These are phyloP conservation scores for Enteromius viviparus DNA, from an alignment of 2,797 vertebrate species.

Conservation along the genomic window DNA sequence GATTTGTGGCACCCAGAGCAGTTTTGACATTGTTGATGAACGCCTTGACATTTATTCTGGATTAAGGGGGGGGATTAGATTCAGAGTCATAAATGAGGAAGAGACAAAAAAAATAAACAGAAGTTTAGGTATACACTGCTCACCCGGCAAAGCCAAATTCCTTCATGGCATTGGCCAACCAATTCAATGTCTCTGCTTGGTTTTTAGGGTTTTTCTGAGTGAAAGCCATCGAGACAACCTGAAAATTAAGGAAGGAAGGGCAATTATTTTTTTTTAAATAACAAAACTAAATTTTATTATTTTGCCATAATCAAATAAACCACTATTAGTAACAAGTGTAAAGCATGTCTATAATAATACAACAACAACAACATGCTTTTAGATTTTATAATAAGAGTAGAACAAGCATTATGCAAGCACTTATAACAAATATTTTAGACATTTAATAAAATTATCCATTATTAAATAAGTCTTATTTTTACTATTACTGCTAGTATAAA, in stretches of 20 bases:
- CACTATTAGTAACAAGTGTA: background rate
- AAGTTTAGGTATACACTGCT: background rate
- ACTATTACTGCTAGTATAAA: background rate
- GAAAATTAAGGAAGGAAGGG: conserved; percentile 36
- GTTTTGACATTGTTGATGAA: conserved; percentile 98
- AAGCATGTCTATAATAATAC: background rate
- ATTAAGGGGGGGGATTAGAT: conserved; percentile 17
- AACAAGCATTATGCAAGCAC: background rate
- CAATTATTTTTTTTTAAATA: background rate
- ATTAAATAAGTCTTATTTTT: background rate
- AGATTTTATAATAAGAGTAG: background rate
- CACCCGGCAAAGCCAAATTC: conserved; percentile 98
- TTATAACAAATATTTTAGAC: background rate
- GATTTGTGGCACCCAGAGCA: conserved; percentile 95
- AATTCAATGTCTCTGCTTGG: conserved; percentile 95
- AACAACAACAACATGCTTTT: background rate
- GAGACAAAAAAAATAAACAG: background rate
- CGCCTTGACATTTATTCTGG: conserved; percentile 93
- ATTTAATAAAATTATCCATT: background rate
- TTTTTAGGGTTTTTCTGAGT: conserved; percentile 99
- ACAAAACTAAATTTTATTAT: background rate
- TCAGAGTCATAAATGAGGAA: background rate
- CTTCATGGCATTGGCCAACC: conserved; percentile 96
- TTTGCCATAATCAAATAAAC: background rate
- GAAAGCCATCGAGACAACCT: conserved; percentile 93